Evolutionary conservation across 2,888 invertebrate genomes (phyloP).

Genomic region (Frankliniella intonsa): DNA sequence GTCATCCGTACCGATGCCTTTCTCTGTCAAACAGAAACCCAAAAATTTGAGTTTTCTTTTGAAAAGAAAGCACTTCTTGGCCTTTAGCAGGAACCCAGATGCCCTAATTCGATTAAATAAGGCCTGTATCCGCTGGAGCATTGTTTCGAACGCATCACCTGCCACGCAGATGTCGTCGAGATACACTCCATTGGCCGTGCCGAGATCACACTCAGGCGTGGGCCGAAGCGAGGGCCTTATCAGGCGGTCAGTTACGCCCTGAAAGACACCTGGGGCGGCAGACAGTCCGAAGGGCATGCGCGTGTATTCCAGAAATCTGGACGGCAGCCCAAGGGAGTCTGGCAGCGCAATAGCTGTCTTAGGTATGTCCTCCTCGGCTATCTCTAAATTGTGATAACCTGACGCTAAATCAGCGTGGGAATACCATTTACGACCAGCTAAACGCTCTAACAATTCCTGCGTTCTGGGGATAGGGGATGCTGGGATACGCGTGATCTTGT

Average conservation of each 20-base stretch:
- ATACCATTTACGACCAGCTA: slow-evolving; percentile 36
- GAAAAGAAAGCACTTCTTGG: not conserved
- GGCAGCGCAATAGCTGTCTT: slow-evolving; percentile 36
- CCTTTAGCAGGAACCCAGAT: not conserved
- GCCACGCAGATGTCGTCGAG: not conserved
- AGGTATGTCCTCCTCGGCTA: slow-evolving; percentile 31
- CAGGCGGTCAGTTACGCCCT: not conserved
- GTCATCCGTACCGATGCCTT: not conserved
- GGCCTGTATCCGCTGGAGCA: not conserved
- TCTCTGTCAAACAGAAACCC: not conserved
- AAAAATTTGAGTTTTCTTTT: not conserved
- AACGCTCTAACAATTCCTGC: slow-evolving; percentile 36
- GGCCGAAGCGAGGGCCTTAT: not conserved
- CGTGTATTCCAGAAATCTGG: not conserved
- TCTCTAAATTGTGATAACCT: slow-evolving; percentile 37
- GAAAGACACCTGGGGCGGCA: not conserved
- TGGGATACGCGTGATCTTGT: slow-evolving; percentile 33
- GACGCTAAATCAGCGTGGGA: slow-evolving; percentile 34
- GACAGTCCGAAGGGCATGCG: not conserved
- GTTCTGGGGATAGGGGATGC: slow-evolving; percentile 34
- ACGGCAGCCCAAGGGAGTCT: not conserved
- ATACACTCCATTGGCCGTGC: not conserved
- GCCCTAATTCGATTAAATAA: not conserved
- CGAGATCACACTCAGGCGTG: not conserved
- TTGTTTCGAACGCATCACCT: not conserved